Evolutionary conservation across 92 coral and sea anemone genomes (phyloP).

Genomic region (Pocillopora meandrina): DNA sequence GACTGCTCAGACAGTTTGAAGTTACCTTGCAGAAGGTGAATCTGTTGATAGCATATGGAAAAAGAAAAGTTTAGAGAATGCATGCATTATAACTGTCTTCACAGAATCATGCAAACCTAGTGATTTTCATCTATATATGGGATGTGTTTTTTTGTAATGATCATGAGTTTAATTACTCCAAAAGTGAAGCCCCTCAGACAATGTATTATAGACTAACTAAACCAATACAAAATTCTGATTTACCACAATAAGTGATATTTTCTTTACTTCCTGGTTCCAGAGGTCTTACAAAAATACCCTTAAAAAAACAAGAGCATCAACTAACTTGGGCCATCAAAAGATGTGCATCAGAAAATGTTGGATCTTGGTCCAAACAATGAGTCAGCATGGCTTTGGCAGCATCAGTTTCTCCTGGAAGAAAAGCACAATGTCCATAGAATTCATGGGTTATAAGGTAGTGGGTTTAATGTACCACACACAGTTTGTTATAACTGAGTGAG

Average conservation of each 20-base stretch:
- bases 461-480: no score
- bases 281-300: background rate
- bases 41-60: conserved; percentile 48
- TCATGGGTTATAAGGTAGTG: background rate
- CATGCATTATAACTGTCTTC: no score
- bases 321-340: conserved; percentile 97
- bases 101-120: no score
- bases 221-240: no score
- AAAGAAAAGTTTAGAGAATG: no score
- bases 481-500: no score
- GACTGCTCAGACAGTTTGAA: conserved; percentile 96
- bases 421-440: background rate
- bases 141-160: no score
- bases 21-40: conserved; percentile 88
- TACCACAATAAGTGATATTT: no score
- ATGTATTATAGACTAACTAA: no score
- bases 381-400: conserved; percentile 92
- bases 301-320: background rate
- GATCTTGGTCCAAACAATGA: conserved; percentile 91
- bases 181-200: no score
- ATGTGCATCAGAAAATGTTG: conserved; percentile 98
- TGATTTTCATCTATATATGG: no score
- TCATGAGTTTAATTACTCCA: no score
- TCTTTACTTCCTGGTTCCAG: background rate
- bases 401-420: conserved; percentile 81